phyloP scores from a whole-genome alignment of 1,140 invertebrate species.

The Rhysida immarginata region DNA sequence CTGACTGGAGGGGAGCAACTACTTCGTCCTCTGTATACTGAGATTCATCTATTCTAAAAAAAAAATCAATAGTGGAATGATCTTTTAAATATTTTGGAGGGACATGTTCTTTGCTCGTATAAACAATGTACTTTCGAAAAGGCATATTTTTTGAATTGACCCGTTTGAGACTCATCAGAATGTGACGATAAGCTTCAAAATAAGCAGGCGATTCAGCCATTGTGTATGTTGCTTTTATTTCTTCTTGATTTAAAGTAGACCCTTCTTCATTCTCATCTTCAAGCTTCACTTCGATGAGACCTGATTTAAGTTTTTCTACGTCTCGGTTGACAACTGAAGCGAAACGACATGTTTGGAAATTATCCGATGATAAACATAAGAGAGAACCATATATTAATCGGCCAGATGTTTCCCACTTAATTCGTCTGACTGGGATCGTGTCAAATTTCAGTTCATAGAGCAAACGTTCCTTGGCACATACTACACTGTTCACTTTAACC shows the following conservation, averaged over 20 bases:
- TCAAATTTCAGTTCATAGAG: conserved; percentile 23
- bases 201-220: conserved; percentile 36
- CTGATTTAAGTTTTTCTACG: conserved; percentile 25
- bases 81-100: conserved; percentile 10
- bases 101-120: conserved; percentile 11
- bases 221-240: conserved; percentile 12
- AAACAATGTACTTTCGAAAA: conserved; percentile 24
- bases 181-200: conserved; percentile 35
- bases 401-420: conserved; percentile 32
- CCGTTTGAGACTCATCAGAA: conserved; percentile 28
- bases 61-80: not conserved
- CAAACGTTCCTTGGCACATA: conserved; percentile 4
- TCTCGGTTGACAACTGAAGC: conserved; percentile 46
- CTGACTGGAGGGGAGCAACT: no score
- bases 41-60: not conserved
- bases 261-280: conserved; percentile 26
- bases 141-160: conserved; percentile 26
- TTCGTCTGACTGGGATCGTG: conserved; percentile 12
- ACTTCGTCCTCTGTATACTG: not conserved
- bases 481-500: not conserved
- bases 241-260: not conserved
- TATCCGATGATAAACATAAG: conserved; percentile 47
- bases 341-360: conserved; percentile 48
- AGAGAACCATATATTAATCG: conserved; percentile 53
- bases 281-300: conserved; percentile 36